Base-by-base conservation (phyloP, 1,140 invertebrate genomes). In the Pygmarrhopalites habei region DNA sequence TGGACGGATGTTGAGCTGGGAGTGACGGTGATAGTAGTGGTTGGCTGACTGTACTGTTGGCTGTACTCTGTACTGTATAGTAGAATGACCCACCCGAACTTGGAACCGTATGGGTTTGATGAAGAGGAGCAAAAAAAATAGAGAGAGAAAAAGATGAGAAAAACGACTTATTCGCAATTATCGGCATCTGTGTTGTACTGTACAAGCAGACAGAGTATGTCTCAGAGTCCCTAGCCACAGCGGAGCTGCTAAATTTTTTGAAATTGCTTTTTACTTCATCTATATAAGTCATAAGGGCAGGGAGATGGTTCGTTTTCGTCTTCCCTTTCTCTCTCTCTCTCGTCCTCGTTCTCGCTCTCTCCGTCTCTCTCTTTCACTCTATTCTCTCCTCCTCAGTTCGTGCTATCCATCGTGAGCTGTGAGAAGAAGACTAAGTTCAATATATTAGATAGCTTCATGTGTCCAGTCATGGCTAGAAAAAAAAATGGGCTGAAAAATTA, bases 401-500 rank as follows among this genome's bases (percentile, higher is more conserved):
- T n/a, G n/a, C n/a, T n/a, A n/a, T n/a, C n/a, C n/a, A n/a, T n/a
- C n/a, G n/a, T n/a, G 44, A 57, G 35, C 10, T 19, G 7, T 55
- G 55, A 21, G 35, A 12, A 19, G 25, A 41, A 15, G 55, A 35
- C 28, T 57, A 19, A 57, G 55, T 35, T 29, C 35, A 57, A 57
- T 57, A 47, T 47, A 47, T 47, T n/a, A 52, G 49, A 4, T 52
- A 23, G 25, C 14, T 29, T 25, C 21, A 52, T 52, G n/a, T n/a
- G 49, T 52, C 49, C 49, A 26, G 49, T 46, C 10, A 28, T 35
- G 5, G 32, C 15, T 5, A 35, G 32, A 35, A 15, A 7, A 35
- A 7, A 35, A 49, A 49, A 35, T 59, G 58, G 62, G 64, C 67
- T 69, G 64, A 69, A 69, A 69, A 69, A 69, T 69, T 69, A 69